Evolutionary conservation across 2,113 vertebrate species (phyloP), one percentile per base, ranked within the genome.

Genomic region (Tylochromis polylepis): DNA sequence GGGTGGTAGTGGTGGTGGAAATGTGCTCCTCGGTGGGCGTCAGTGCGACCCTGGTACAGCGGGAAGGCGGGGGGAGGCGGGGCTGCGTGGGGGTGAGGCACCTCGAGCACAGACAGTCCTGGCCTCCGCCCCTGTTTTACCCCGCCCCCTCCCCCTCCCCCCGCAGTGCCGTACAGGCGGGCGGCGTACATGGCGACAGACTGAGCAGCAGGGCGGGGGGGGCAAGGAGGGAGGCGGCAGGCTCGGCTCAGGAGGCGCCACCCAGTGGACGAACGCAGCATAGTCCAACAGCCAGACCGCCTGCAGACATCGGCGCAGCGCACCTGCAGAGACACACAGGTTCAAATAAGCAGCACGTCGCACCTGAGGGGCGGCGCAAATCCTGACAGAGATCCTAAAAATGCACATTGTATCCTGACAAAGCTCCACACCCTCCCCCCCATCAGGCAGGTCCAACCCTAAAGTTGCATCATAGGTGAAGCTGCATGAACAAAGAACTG

Each of bases 81-180:
- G 18, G 90, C 79, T 1, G 88, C 79, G 15, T 91, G 91, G 5
- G 89, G 86, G 34, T 62, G 92, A 75, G 83, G 92, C 2, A 88
- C 93, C 84, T 96, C 96, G 1, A 95, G 90, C 91, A 96, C 18
- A 5, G 95, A 62, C 15, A 95, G 85, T 27, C 95, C 95, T 2
- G 92, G 87, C 58, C 96, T 89, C 2, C 95, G 87, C 4, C 94
- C 94, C 11, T 92, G 93, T 86, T 96, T 96, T 2, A 90, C 90
- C 43, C 95, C 95, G 4, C 90, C 87, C 3, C 90, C 88, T 8
- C 55, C 89, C 53, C 87, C 91, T 36, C 55, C 87, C 55, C 89
- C 86, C 3, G 46, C 16, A 0, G 81, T n/a, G 56, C 77, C 70
- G 56, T 94, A 95, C 20, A 57, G 59, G 53, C 91, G 91, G 27